Evolutionary conservation across 2,113 vertebrate species (phyloP), one percentile per base, ranked within the genome.

Genomic region (Panthera tigris): DNA sequence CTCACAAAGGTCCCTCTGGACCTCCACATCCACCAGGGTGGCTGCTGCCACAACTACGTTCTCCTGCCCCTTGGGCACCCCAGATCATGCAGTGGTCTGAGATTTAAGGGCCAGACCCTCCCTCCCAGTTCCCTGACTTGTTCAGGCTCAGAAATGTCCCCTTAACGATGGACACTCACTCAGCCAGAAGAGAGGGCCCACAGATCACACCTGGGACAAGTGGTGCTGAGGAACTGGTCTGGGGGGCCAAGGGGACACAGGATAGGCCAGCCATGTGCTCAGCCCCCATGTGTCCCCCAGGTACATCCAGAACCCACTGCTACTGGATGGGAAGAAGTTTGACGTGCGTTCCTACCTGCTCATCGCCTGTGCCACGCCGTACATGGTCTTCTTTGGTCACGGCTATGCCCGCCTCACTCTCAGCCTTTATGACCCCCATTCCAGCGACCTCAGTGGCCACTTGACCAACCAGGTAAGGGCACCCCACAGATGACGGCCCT

Each of bases 321-420:
- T 99, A 5, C 98, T 99, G 57, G 98, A 99, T 0, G 99, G 99
- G 27, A 99, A 98, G 97, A 99, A 99, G 98, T 99, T 99, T 82
- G 99, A 99, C 1, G 99, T 99, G 92, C 98, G 99, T 0, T 99
- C 99, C 4, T 99, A 99, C 97, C 98, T 99, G 29, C 98, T 99
- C 57, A 99, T 99, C 0, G 99, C 99, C 97, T 99, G 99, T 88
- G 98, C 99, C 0, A 76, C 91, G 7, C 99, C 99, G 0, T 99
- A 99, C 73, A 97, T 99, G 98, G 97, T 99, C 21, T 99, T 99
- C 96, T 99, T 99, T 15, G 98, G 99, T 80, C 99, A 99, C 0
- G 99, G 99, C 85, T 99, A 99, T 0, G 98, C 99, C 52, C 98
- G 99, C 23, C 97, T 99, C 89, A 99, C 99, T 89, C 99, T 99